phyloP scores from a whole-genome alignment of 2,113 vertebrate genomes.

The Theristicus caerulescens region DNA sequence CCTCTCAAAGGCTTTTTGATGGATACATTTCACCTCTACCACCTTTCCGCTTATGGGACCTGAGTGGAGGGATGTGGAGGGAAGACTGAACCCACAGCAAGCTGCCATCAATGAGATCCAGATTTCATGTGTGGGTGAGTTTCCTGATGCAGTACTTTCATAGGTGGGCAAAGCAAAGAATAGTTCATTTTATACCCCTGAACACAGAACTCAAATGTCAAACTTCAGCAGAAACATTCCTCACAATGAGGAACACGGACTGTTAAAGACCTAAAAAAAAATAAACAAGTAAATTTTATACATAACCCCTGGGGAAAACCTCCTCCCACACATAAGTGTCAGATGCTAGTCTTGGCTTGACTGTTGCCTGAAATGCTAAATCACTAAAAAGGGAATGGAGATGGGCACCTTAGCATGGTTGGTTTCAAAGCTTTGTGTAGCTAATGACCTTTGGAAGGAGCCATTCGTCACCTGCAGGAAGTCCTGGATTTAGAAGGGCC shows the following conservation, averaged over 20 bases:
- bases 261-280: background rate
- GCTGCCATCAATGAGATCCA: background rate
- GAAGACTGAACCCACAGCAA: background rate
- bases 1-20: background rate
- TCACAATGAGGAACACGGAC: background rate
- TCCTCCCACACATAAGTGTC: background rate
- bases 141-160: background rate
- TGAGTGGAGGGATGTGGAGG: background rate
- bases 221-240: background rate
- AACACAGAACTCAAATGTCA: background rate
- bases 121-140: background rate
- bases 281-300: background rate
- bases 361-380: background rate
- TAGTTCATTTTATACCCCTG: background rate
- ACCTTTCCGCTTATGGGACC: background rate
- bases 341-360: constrained; percentile 11
- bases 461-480: background rate
- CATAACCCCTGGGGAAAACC: background rate
- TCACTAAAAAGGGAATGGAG: background rate
- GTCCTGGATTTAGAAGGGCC: background rate
- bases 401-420: background rate
- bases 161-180: background rate
- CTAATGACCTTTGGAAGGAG: background rate
- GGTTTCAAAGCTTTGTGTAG: background rate
- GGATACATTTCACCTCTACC: background rate